Conservation (phyloP, 2,888 invertebrate genomes). For the Trilocha varians region DNA sequence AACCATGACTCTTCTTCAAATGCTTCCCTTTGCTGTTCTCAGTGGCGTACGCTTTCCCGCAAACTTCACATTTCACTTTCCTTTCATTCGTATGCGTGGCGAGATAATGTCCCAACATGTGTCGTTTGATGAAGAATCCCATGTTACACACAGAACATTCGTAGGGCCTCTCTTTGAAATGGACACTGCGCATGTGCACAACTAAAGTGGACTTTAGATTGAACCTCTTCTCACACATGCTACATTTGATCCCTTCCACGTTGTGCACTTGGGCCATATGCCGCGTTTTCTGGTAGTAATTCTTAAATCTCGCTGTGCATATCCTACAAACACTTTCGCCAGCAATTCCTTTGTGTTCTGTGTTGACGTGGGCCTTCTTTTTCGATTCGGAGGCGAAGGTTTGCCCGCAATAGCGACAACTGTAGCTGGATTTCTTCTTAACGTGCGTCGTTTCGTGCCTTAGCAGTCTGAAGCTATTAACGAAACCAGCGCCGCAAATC, state of each 20-base stretch:
- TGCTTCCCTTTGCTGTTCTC: constrained; percentile 57
- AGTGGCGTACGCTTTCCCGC: constrained; percentile 70
- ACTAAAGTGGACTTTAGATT: constrained; percentile 52
- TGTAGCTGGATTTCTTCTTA: constrained; percentile 52
- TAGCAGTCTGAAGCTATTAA: constrained; percentile 50
- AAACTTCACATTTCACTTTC: constrained; percentile 73
- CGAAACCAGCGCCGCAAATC: constrained; percentile 59
- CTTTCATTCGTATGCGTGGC: constrained; percentile 66
- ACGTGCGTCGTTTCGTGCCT: constrained; percentile 55
- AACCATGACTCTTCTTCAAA: constrained; percentile 57
- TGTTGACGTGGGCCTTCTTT: constrained; percentile 56
- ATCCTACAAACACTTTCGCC: constrained; percentile 63
- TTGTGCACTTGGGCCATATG: constrained; percentile 64
- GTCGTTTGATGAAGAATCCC: constrained; percentile 56
- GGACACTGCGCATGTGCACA: constrained; percentile 55
- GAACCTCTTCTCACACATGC: constrained; percentile 61
- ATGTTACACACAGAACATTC: constrained; percentile 61
- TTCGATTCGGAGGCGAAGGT: constrained; percentile 55
- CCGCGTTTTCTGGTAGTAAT: constrained; percentile 59
- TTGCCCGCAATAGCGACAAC: constrained; percentile 50
- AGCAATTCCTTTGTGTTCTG: constrained; percentile 57
- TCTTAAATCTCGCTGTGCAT: constrained; percentile 59
- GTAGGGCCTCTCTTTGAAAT: constrained; percentile 55
- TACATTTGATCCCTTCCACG: constrained; percentile 55
- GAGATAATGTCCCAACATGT: constrained; percentile 34